phyloP scores from a whole-genome alignment of 2,113 vertebrate species.

The Nerophis ophidion region DNA sequence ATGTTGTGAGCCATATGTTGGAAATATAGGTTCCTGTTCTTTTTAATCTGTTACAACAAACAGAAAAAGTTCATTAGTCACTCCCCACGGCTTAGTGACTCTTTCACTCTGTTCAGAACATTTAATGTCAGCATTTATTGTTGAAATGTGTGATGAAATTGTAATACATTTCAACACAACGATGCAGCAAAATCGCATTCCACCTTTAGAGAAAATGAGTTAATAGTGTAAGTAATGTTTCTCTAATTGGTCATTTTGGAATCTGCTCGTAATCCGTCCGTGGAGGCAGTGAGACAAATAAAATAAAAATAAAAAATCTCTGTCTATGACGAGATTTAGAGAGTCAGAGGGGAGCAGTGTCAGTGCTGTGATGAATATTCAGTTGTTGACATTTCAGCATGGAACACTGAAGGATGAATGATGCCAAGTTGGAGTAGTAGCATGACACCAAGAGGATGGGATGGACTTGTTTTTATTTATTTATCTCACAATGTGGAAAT shows the following conservation, averaged over 20 bases:
- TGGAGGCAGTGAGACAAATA: slow-evolving; percentile 14
- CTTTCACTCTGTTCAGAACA: not conserved
- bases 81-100: not conserved
- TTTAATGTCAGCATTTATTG: not conserved
- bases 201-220: not conserved
- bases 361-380: slow-evolving; percentile 64
- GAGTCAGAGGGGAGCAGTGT: slow-evolving; percentile 40
- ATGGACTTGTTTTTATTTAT: not conserved
- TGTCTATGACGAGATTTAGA: slow-evolving; percentile 47
- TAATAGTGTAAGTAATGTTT: slow-evolving; percentile 37
- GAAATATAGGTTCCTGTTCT: slow-evolving; percentile 3
- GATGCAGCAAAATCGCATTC: not conserved
- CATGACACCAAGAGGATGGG: slow-evolving; percentile 45
- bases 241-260: slow-evolving; percentile 57
- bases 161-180: slow-evolving; percentile 2
- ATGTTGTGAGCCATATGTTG: slow-evolving; percentile 3
- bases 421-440: slow-evolving; percentile 56
- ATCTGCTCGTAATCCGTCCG: slow-evolving; percentile 54
- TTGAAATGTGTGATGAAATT: not conserved
- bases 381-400: slow-evolving; percentile 66
- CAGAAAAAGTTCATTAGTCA: not conserved
- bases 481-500: too few species aligned
- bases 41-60: slow-evolving; percentile 9
- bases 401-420: slow-evolving; percentile 41
- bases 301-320: not conserved